Evolutionary conservation across 2,888 invertebrate genomes (phyloP), one percentile per base, ranked within the genome.

Genomic region (Heliconius charithonia): DNA sequence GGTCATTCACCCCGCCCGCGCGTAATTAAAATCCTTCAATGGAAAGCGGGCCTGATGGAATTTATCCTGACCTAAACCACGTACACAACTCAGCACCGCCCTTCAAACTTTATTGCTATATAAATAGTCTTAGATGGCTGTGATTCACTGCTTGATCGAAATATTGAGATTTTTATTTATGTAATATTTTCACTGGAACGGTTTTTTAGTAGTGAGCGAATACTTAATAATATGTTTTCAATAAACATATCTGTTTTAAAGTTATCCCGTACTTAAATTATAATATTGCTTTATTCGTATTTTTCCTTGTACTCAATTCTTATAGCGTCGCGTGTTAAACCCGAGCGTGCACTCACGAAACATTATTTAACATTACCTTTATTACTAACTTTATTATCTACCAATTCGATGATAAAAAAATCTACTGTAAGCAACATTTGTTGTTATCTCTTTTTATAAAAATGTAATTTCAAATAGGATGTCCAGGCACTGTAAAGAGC

Each of bases 1-100:
- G 92, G 91, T 90, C 92, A 84, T 92, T 93, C 90, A 92, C 89
- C 92, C 85, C 88, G 85, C 87, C 84, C 87, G 90, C 87, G 89
- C 90, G 93, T 94, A 94, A 95, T 95, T 95, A 94, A 94, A 94
- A 94, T 93, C 94, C 93, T 94, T 93, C 94, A 94, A 22, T 92
- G 92, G 93, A 92, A 92, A 92, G 91, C 90, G 88, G 89, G 92
- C 90, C 91, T 92, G 92, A 92, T 92, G 93, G 93, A 92, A 93
- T 93, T 91, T 93, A 89, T 91, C 89, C 90, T 92, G 92, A 92
- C 92, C 93, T 87, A 89, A 92, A 92, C 92, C 93, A 87, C 89
- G 89, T 88, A 88, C 92, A 90, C 92, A 93, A 91, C 89, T 85
- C 89, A 83, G 87, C 86, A 88, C 89, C 90, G 90, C 91, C 93